Evolutionary conservation across 2,113 vertebrate genomes (phyloP).

Genomic region (Lophotis ruficrista): DNA sequence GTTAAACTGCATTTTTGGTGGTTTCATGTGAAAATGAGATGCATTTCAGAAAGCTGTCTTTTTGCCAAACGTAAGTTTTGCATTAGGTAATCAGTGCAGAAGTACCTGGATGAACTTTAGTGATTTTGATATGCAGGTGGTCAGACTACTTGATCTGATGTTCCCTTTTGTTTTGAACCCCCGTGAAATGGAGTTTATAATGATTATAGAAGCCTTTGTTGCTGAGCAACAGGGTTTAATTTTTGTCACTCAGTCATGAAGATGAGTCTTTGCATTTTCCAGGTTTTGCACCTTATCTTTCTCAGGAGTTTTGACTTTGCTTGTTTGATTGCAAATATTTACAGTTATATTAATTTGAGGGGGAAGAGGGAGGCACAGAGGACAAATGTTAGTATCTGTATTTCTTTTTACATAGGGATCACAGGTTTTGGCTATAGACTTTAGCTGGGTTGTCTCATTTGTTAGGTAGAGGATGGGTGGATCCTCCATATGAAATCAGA

Average conservation of each 20-base stretch:
- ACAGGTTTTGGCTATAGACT: not conserved
- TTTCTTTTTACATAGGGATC: not conserved
- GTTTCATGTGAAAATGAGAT: not conserved
- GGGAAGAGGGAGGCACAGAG: not conserved
- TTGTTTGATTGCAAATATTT: not conserved
- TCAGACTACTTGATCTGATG: not conserved
- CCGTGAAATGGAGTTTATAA: not conserved
- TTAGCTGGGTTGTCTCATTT: not conserved
- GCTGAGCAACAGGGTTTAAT: not conserved
- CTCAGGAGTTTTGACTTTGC: not conserved
- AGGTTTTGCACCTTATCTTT: not conserved
- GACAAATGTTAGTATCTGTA: not conserved
- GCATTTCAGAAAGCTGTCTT: not conserved
- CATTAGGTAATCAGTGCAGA: not conserved
- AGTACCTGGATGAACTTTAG: not conserved
- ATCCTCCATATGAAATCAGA: not conserved
- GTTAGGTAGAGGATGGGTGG: not conserved
- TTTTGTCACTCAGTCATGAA: not conserved
- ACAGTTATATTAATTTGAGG: not conserved
- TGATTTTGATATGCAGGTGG: not conserved
- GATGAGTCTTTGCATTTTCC: not conserved
- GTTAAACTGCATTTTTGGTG: not conserved
- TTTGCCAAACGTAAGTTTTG: not conserved
- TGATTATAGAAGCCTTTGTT: not conserved
- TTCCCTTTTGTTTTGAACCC: not conserved